Percentiles rank a stretch among this genome's conserved stretches.
phyloP scores from a whole-genome alignment of 1,140 invertebrate species.

The Dreissena polymorpha region DNA sequence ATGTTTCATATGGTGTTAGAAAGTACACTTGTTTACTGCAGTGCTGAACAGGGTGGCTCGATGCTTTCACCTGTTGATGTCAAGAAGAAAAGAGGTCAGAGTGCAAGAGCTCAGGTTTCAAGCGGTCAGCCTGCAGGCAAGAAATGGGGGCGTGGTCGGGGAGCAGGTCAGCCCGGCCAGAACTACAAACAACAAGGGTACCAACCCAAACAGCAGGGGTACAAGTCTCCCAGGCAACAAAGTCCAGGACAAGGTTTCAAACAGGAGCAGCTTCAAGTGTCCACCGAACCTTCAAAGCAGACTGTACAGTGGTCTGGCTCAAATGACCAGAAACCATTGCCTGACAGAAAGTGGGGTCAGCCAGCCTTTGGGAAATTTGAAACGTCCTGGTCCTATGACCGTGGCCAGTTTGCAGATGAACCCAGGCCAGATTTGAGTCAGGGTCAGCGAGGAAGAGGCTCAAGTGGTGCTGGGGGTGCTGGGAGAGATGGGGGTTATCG shows the following conservation, averaged over 20 bases:
- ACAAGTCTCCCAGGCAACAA: background rate
- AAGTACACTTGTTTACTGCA: too few relatives aligned
- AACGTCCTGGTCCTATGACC: background rate
- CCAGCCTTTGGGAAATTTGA: background rate
- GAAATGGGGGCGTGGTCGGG: background rate
- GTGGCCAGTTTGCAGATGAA: background rate
- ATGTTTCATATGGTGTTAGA: too few relatives aligned
- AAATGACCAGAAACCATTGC: too few relatives aligned
- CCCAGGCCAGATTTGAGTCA: background rate
- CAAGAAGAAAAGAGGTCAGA: too few relatives aligned
- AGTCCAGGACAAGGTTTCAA: too few relatives aligned
- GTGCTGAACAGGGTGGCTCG: too few relatives aligned
- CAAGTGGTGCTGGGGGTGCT: background rate
- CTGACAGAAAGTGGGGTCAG: background rate
- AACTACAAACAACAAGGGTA: background rate
- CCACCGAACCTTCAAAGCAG: too few relatives aligned
- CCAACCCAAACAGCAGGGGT: background rate
- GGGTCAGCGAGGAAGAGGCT: conserved; percentile 1
- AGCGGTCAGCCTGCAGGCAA: too few relatives aligned
- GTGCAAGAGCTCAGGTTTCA: too few relatives aligned
- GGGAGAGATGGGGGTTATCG: background rate
- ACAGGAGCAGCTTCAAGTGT: too few relatives aligned
- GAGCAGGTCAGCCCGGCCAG: background rate
- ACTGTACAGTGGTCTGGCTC: too few relatives aligned
- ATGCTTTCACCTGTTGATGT: too few relatives aligned